Conservation (phyloP, 2,113 vertebrate species). For the Delphinapterus leucas region DNA sequence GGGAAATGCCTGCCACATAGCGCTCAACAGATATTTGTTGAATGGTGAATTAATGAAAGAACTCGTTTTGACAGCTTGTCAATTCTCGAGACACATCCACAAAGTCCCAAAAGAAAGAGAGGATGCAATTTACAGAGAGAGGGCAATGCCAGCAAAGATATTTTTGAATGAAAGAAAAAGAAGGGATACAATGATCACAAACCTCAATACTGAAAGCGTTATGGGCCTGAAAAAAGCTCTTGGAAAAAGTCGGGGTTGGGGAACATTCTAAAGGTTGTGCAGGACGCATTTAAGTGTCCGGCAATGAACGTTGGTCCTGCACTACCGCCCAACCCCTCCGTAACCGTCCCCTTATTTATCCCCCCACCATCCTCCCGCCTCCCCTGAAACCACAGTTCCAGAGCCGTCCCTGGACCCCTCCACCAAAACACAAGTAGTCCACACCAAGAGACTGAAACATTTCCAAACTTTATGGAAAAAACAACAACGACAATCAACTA, state of each 20-base stretch:
- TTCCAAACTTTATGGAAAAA: constrained; percentile 64
- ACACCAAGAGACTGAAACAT: neutral
- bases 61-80: neutral
- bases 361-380: neutral
- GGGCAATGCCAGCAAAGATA: neutral
- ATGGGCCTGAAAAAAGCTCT: neutral
- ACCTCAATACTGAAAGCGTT: neutral
- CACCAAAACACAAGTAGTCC: neutral
- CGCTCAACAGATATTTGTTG: neutral
- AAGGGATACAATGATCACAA: neutral
- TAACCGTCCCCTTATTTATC: neutral
- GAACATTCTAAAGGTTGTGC: neutral
- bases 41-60: neutral
- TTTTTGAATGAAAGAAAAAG: neutral
- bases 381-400: neutral
- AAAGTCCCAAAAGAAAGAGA: neutral
- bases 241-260: neutral
- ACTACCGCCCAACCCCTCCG: too few relatives aligned
- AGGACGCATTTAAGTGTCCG: neutral
- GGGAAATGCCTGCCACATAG: neutral
- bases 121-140: neutral
- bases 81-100: neutral
- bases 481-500: neutral
- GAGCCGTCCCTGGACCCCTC: neutral
- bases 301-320: neutral